Percentiles rank a stretch among this genome's conserved stretches.
These are phyloP conservation scores for Podotricha telesiphe DNA, from an alignment of 2,888 invertebrate genomes.

Conservation along the genomic window DNA sequence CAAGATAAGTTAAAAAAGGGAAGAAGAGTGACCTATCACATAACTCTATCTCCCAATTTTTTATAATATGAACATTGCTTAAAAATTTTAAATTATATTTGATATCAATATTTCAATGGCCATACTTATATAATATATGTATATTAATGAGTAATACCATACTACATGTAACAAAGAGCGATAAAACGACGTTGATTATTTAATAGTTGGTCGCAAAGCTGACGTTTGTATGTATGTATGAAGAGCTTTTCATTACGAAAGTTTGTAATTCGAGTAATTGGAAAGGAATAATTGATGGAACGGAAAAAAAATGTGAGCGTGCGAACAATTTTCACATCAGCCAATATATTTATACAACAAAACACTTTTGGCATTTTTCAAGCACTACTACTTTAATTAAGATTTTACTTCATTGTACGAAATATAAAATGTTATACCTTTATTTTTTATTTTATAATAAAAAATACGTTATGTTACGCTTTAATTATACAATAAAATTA, in stretches of 20 bases:
- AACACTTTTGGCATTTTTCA: neutral
- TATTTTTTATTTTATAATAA: no score
- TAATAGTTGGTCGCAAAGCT: slow-evolving; percentile 15
- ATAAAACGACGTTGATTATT: slow-evolving; percentile 13
- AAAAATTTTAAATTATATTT: no score
- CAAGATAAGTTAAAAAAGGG: no score
- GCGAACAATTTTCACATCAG: slow-evolving; percentile 12
- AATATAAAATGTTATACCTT: no score
- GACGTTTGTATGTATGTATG: neutral
- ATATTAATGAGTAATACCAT: neutral
- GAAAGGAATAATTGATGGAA: slow-evolving; percentile 24
- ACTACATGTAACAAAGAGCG: neutral
- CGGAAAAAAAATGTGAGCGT: neutral
- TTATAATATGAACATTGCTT: no score
- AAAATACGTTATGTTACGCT: no score
- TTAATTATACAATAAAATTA: no score
- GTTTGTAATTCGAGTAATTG: slow-evolving; percentile 23
- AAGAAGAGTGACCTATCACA: no score
- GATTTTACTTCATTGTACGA: neutral
- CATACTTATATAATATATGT: no score
- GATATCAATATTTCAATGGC: no score
- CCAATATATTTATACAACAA: slow-evolving; percentile 8
- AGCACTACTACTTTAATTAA: neutral
- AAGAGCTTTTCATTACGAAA: slow-evolving; percentile 20
- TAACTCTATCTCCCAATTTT: no score